Base-by-base conservation (phyloP, 2,888 invertebrate genomes). In the Ophioninae sp. region DNA sequence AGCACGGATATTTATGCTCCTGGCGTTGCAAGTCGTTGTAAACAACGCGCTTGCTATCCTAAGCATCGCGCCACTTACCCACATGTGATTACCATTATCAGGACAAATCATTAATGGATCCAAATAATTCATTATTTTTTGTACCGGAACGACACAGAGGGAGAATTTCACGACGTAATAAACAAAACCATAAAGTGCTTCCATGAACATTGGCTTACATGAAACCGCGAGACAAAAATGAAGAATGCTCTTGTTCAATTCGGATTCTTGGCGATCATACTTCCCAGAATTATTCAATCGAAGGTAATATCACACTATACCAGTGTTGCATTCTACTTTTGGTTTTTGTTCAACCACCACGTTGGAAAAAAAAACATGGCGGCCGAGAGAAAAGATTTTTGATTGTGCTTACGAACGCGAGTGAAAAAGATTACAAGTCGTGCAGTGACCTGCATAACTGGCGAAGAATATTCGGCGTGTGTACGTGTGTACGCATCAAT, bases 1-100 rank as follows among this genome's bases (percentile, higher is more conserved):
- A 91, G 96, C 96, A 20, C 94, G 96, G 87, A 94, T 97, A 64
- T 95, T 96, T 90, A 94, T 97, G 89, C 89, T 97, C 50, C 95
- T 93, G 90, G 94, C 95, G 56, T 90, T 96, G 44, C 95, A 95
- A 84, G 93, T 94, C 86, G 94, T 96, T 65, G 93, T 96, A 73
- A 95, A 95, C 89, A 94, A 94, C 87, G 94, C 95, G 72, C 92
- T 97, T 64, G 91, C 91, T 76, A 92, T 97, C 89, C 93, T 96
- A 82, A 94, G 95, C 88, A 96, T 97, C 89, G 94, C 95, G 92
- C 95, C 96, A 87, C 94, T 96, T 30, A 62, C 21, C 6, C 64
- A 79, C 30, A 84, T 84, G 84, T 84, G 50, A 84, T 56, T 50
- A 7, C 57, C 39, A 13, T 78, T 39, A 65, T n/a, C 17, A 39